Base-by-base conservation (phyloP, 2,888 invertebrate species). In the Marronus borbonicus region DNA sequence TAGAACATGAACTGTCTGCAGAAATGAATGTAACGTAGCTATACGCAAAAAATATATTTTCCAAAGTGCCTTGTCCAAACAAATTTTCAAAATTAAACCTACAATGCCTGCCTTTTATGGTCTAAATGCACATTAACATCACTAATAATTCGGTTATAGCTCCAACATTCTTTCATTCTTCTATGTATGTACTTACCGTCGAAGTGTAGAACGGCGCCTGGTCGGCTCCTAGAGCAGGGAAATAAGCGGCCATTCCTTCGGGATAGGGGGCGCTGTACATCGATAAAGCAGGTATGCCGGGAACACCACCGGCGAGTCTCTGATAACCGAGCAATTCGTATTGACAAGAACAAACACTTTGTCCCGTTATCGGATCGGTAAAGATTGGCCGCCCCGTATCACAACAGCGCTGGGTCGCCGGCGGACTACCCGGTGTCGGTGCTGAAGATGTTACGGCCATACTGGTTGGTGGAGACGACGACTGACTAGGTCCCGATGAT, bases 311-410 rank as follows among this genome's bases (percentile, higher is more conserved):
- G 52, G 92, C 94, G 80, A 96, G 91, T 86, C 96, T 92, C 90
- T 95, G 96, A 90, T 95, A 95, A 89, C 93, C 93, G 85, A 97
- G 92, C 84, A 97, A 92, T 90, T 96, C 96, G 90, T 96, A 96
- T 89, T 96, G 96, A 89, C 96, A 96, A 85, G 96, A 96, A 90
- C 96, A 96, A 81, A 96, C 94, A 77, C 94, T 95, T 89, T 96
- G 96, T 76, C 96, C 96, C 83, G 96, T 95, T 83, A 96, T 92
- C 64, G 96, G 96, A 89, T 96, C 96, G 87, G 96, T 96, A 90
- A 96, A 96, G 88, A 97, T 93, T 81, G 97, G 94, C 85, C 97
- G 92, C 83, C 97, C 97, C 82, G 97, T 96, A 91, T 97, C 97
- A 90, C 97, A 97, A 91, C 97, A 97, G 85, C 96, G 90, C 80